Evolutionary conservation across 2,888 invertebrate genomes (phyloP).

Genomic region (Lapara coniferarum): DNA sequence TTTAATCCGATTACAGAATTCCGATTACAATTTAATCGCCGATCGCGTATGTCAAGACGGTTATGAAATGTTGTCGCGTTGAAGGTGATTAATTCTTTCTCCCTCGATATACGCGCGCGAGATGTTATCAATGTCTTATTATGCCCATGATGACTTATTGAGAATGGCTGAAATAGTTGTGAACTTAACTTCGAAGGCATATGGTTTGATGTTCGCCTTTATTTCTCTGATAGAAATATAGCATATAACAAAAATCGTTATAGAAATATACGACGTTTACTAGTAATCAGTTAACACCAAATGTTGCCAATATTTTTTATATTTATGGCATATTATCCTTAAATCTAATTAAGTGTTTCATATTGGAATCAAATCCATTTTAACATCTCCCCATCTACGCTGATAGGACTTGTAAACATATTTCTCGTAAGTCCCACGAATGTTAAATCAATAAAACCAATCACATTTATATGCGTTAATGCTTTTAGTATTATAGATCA

Average conservation of each 20-base stretch:
- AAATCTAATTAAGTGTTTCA: too few relatives aligned
- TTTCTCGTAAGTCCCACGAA: slow-evolving; percentile 14
- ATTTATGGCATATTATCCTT: too few relatives aligned
- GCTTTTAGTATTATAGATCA: slow-evolving; percentile 24
- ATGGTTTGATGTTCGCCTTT: too few relatives aligned
- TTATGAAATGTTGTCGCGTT: slow-evolving; percentile 9
- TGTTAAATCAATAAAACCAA: background rate
- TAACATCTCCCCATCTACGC: background rate
- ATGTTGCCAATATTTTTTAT: too few relatives aligned
- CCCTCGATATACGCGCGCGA: background rate
- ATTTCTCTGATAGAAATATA: too few relatives aligned
- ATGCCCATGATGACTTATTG: slow-evolving; percentile 24
- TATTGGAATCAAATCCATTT: background rate
- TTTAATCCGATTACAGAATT: slow-evolving; percentile 19
- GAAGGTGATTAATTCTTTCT: slow-evolving; percentile 16
- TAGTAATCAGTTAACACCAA: too few relatives aligned
- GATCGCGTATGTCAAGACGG: slow-evolving; percentile 21
- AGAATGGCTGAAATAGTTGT: slow-evolving; percentile 6
- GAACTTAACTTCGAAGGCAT: background rate
- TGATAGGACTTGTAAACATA: too few relatives aligned
- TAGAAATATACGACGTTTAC: too few relatives aligned
- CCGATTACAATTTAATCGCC: slow-evolving; percentile 14
- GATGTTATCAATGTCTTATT: slow-evolving; percentile 18
- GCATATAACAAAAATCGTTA: too few relatives aligned
- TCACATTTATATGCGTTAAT: slow-evolving; percentile 15